Evolutionary conservation across 2,113 vertebrate genomes (phyloP).

Genomic region (Lepisosteus oculatus): DNA sequence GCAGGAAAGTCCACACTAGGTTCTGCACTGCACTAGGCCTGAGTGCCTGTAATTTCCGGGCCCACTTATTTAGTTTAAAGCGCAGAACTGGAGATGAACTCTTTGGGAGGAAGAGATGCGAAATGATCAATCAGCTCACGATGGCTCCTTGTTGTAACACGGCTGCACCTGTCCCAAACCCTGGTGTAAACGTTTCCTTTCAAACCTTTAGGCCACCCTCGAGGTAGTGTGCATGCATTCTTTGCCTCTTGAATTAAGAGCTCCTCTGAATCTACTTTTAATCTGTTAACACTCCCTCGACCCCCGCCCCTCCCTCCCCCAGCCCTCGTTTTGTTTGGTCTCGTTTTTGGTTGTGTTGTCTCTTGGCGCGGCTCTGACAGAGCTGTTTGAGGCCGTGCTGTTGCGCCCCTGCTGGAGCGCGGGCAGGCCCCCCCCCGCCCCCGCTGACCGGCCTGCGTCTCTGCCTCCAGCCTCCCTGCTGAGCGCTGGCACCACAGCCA

Average conservation of each 20-base stretch:
- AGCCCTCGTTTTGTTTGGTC: background rate
- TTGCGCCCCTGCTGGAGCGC: background rate
- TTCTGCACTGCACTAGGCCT: too few relatives aligned
- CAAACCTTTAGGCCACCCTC: background rate
- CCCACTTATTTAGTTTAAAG: too few relatives aligned
- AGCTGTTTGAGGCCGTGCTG: background rate
- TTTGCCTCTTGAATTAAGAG: too few relatives aligned
- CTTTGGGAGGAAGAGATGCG: too few relatives aligned
- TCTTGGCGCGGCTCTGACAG: background rate
- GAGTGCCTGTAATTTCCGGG: too few relatives aligned
- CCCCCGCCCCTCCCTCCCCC: background rate
- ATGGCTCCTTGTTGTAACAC: too few relatives aligned
- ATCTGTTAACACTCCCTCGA: background rate
- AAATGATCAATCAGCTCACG: too few relatives aligned
- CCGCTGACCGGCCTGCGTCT: background rate
- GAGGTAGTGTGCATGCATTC: background rate
- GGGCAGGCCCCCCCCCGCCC: background rate
- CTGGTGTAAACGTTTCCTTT: constrained; percentile 5
- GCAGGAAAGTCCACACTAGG: too few relatives aligned
- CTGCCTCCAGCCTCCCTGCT: constrained; percentile 69
- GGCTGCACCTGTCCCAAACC: background rate
- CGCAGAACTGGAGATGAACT: too few relatives aligned
- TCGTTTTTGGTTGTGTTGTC: background rate
- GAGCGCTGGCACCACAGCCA: constrained; percentile 86
- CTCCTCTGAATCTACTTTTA: background rate